Evolutionary conservation across 2,888 invertebrate species (phyloP).

Genomic region (Drosophila formosana): DNA sequence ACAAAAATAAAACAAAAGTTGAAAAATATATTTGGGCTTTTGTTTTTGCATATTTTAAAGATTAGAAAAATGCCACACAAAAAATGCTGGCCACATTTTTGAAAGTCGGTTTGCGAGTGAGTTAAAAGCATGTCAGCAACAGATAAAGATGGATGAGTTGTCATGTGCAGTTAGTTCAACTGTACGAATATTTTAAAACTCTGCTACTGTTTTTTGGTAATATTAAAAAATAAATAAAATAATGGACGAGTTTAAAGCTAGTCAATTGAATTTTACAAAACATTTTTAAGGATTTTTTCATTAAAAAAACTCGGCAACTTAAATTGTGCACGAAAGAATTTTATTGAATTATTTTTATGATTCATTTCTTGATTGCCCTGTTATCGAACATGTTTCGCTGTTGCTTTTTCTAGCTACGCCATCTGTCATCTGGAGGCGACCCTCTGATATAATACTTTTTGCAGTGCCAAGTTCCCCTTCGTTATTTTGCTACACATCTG

Average conservation of each 20-base stretch:
- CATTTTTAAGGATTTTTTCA: too few species aligned
- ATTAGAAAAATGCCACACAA: conserved; percentile 42
- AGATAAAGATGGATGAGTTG: conserved; percentile 39
- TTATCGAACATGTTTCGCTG: conserved; percentile 27
- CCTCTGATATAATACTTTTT: conserved; percentile 6
- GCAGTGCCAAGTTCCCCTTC: conserved; percentile 8
- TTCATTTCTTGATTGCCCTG: conserved; percentile 22
- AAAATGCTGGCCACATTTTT: conserved; percentile 34
- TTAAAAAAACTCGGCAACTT: neutral
- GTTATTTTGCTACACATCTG: conserved; percentile 32
- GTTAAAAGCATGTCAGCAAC: conserved; percentile 25
- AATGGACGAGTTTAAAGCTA: neutral
- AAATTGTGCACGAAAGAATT: neutral
- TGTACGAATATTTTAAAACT: neutral
- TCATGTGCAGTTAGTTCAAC: conserved; percentile 19
- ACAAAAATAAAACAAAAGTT: neutral
- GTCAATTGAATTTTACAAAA: neutral
- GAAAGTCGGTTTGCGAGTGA: conserved; percentile 10
- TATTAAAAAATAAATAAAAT: neutral
- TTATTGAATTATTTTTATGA: neutral
- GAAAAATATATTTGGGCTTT: conserved; percentile 24
- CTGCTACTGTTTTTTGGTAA: neutral
- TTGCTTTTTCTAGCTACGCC: neutral
- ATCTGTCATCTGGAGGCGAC: conserved; percentile 31
- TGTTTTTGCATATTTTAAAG: conserved; percentile 57